A percentile compares a stretch with the other conserved stretches of the same genome.
Conservation (phyloP, 2,113 vertebrate species). For the Mus spicilegus region DNA sequence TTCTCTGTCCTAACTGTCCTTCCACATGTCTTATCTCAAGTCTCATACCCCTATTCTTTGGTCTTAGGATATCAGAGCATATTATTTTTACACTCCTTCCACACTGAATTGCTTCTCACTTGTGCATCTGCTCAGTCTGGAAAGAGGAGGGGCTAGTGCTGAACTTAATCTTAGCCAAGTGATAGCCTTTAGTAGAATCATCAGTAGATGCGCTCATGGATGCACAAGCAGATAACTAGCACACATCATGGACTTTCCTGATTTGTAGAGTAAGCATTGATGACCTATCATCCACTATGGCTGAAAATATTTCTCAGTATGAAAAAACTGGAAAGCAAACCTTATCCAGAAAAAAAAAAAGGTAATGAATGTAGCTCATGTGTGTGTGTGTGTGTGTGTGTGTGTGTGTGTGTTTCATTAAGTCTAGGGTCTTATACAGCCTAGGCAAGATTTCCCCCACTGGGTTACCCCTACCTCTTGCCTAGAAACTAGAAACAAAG, state of each 20-base stretch:
- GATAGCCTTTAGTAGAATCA: too few species aligned
- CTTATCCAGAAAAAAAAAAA: background rate
- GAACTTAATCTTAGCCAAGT: background rate
- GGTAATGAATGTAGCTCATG: background rate
- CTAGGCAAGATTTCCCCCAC: background rate
- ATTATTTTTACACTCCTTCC: fast-evolving
- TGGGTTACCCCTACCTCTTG: background rate
- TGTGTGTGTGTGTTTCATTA: background rate
- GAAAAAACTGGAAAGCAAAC: background rate
- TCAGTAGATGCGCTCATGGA: background rate
- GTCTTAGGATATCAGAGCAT: background rate
- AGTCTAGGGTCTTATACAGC: background rate
- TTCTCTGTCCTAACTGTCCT: background rate
- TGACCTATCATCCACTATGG: background rate
- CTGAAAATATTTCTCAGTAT: background rate
- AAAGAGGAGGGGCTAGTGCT: background rate
- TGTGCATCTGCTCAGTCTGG: background rate
- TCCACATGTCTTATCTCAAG: background rate
- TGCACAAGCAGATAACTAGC: background rate
- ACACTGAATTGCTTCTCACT: background rate
- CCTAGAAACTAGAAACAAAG: background rate
- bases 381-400: background rate
- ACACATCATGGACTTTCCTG: background rate
- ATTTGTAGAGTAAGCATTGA: background rate
- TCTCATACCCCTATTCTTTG: background rate